Evolutionary conservation across 2,888 invertebrate genomes (phyloP).

Genomic region (Epinotia ramella): DNA sequence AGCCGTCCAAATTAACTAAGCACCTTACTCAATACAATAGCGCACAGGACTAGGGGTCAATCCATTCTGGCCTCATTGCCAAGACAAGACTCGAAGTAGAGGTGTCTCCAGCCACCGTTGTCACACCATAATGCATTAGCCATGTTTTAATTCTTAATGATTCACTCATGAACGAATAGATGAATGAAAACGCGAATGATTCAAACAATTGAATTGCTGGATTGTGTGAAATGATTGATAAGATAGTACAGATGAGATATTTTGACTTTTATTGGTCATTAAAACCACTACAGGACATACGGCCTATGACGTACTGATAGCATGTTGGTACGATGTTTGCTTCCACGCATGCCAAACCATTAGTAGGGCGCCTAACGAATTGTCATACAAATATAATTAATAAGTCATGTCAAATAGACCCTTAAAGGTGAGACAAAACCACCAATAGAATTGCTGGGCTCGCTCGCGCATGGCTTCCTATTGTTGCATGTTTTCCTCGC

Average conservation of each 20-base stretch:
- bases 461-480: too few relatives aligned
- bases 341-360: neutral
- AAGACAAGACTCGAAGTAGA: conserved; percentile 67
- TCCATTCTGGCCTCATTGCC: conserved; percentile 29
- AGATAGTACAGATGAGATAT: neutral
- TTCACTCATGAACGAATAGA: conserved; percentile 56
- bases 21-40: conserved; percentile 5
- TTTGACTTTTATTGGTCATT: conserved; percentile 1
- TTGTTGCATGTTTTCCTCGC: too few relatives aligned
- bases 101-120: conserved; percentile 64
- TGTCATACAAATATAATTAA: too few relatives aligned
- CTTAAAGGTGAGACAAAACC: too few relatives aligned
- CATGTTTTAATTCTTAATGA: conserved; percentile 63
- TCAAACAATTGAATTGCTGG: conserved; percentile 43
- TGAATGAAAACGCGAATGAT: conserved; percentile 49
- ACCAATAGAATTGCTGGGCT: too few relatives aligned
- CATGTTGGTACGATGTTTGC: neutral
- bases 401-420: too few relatives aligned
- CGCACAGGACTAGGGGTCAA: conserved; percentile 7
- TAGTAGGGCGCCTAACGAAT: too few relatives aligned
- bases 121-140: conserved; percentile 67
- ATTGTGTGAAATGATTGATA: conserved; percentile 41
- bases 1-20: conserved; percentile 37
- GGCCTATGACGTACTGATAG: neutral
- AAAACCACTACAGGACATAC: neutral